These are phyloP conservation scores for Cyaniris semiargus DNA, from an alignment of 2,888 invertebrate genomes.

Conservation along the genomic window DNA sequence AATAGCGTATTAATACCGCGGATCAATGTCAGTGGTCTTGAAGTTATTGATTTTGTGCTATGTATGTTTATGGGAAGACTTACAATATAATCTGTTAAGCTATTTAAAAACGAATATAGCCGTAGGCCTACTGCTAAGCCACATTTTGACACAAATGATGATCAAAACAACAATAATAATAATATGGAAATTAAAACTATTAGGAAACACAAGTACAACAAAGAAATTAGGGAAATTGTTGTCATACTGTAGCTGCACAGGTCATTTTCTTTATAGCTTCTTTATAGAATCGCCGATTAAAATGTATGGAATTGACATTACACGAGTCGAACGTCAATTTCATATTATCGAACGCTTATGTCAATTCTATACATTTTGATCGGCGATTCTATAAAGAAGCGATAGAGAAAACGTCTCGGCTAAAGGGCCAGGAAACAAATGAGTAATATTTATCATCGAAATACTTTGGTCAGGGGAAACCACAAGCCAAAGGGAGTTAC, in stretches of 20 bases:
- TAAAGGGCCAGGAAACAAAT: not conserved
- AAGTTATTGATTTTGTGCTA: conserved; percentile 26
- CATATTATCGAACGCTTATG: too few species aligned
- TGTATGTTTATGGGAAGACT: conserved; percentile 31
- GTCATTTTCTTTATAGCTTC: not conserved
- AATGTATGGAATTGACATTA: too few species aligned
- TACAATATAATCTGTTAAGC: conserved; percentile 31
- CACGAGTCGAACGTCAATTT: too few species aligned
- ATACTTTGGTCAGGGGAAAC: not conserved
- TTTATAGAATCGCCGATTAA: too few species aligned
- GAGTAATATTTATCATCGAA: not conserved
- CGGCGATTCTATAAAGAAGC: too few species aligned
- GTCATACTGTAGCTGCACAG: not conserved
- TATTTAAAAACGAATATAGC: conserved; percentile 18
- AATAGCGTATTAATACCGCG: conserved; percentile 22
- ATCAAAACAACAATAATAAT: not conserved
- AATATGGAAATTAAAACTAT: too few species aligned
- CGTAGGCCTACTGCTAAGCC: not conserved
- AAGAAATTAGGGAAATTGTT: too few species aligned
- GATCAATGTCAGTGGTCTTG: conserved; percentile 31
- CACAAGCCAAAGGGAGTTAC: not conserved
- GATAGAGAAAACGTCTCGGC: too few species aligned
- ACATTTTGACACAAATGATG: not conserved
- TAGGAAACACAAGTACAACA: too few species aligned
- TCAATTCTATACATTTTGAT: too few species aligned